Base-by-base conservation (phyloP, 92 coral and sea anemone species). In the Scolanthus callimorphus region DNA sequence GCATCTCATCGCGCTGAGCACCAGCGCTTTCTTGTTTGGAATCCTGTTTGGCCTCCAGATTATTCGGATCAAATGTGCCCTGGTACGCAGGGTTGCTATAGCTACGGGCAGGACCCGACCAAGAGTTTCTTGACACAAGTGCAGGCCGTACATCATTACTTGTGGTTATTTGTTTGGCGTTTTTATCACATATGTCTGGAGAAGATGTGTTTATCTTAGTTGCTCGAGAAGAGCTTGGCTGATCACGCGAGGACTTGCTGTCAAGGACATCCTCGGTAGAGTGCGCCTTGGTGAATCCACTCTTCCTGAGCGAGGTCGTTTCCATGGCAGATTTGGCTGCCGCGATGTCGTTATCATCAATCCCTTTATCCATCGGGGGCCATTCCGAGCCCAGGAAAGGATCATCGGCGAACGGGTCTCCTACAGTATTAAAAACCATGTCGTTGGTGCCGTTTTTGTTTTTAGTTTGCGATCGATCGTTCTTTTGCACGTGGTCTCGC, bases 21-120 rank as follows among this genome's bases (percentile, higher is more conserved):
- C 73, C 63, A 3, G 71, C 71, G 25, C 25, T 59, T 21, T 70
- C 78, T 15, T 69, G 52, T 22, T 59, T 62, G 26, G 75, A 83
- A 24, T 51, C 57, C 0, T 49, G 60, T 4, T 48, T 64, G 1
- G 57, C 88, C 28, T 90, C 84, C 19, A 84, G 77, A 44, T 75
- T 63, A 19, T 64, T 57, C 31, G 90, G 83, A 41, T 84, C 84
- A 73, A 84, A 87, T 26, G 63, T 39, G 21, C 85, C 85, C 46
- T 47, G 70, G 55, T 94, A 94, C 20, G 90, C 91, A 1, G 99
- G 96, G 60, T 94, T 94, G 39, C 90, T 85, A 73, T 68, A 88
- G 39, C 87, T 76, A 46, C 71, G 81, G 0, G 84, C 74, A 11
- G 96, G 83, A 11, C 82, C 95, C n/a, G 86, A 80, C 96, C 96